Evolutionary conservation across 2,797 vertebrate species (phyloP), one percentile per base, ranked within the genome.

Genomic region (Rhinoraja longicauda): DNA sequence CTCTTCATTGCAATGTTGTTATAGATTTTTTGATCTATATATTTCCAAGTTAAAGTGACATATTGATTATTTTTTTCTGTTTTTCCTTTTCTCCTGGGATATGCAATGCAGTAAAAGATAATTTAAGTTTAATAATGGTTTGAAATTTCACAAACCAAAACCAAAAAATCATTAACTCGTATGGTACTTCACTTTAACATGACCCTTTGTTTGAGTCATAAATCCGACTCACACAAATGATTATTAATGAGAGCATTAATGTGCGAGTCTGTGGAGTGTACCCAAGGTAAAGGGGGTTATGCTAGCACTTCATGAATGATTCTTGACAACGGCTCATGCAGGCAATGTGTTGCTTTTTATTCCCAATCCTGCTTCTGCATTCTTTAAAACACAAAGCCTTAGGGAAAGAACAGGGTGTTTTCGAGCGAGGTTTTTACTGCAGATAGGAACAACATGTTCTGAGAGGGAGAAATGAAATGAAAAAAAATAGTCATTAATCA

Each of bases 1-100:
- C 86, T 70, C n/a, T 72, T 36, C 36, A n/a, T 70, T 90, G 4
- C 59, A 90, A 90, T 19, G 67, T 72, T 39, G 12, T 70, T 91
- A 64, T 39, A 72, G 72, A 45, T 39, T 10, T 21, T 72, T 19
- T 91, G 21, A 91, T 70, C 88, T 45, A 75, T 53, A 73, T 73
- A 73, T 92, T 92, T 73, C 90, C 73, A 92, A 29, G 70, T 73
- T 21, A 73, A 73, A 53, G 36, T 92, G 70, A 57, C 90, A 92
- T 53, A 75, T 53, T 24, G 39, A 21, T 70, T 84, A 24, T 59
- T 13, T 64, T 36, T 92, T 75, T 92, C 9, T 53, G 19, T n/a
- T 92, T 92, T 53, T 92, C 36, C 5, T 29, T 45, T 29, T 53
- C 70, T 24, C 13, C 92, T 26, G 29, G 70, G 19, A 26, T 73